Evolutionary conservation across 2,888 invertebrate genomes (phyloP).

Genomic region (Oscheius sp.): DNA sequence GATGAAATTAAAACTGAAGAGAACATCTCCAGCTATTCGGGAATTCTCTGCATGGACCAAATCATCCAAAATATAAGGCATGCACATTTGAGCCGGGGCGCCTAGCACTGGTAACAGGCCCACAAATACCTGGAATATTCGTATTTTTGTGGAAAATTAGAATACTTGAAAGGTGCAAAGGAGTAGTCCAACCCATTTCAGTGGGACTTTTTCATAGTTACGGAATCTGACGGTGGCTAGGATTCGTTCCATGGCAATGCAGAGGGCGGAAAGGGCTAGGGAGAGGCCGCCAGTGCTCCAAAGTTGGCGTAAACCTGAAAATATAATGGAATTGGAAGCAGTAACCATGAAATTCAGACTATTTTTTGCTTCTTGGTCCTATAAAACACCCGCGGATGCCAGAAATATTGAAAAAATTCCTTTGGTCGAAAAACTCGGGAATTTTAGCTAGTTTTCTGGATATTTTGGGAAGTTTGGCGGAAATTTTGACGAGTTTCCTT

Average conservation of each 20-base stretch:
- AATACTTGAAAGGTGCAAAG: conserved; percentile 29
- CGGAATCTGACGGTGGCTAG: conserved; percentile 15
- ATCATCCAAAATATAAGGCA: conserved; percentile 15
- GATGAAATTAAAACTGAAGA: conserved; percentile 26
- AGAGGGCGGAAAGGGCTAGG: conserved; percentile 27
- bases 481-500: no score
- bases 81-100: conserved; percentile 12
- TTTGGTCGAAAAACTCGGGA: no score
- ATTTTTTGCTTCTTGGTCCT: no score
- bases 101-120: conserved; percentile 10
- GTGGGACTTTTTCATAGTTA: conserved; percentile 21
- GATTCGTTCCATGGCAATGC: conserved; percentile 21
- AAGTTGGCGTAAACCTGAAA: conserved; percentile 22
- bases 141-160: not conserved
- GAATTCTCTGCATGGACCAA: conserved; percentile 12
- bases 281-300: conserved; percentile 23
- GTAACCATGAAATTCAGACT: no score
- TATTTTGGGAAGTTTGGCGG: no score
- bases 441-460: no score
- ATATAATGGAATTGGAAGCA: no score
- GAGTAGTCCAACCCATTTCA: conserved; percentile 30
- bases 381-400: no score
- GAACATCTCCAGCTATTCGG: not conserved
- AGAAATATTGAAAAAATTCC: no score
- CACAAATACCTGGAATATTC: not conserved